Evolutionary conservation across 2,888 invertebrate species (phyloP).

Genomic region (Troglohyphantes excavatus): DNA sequence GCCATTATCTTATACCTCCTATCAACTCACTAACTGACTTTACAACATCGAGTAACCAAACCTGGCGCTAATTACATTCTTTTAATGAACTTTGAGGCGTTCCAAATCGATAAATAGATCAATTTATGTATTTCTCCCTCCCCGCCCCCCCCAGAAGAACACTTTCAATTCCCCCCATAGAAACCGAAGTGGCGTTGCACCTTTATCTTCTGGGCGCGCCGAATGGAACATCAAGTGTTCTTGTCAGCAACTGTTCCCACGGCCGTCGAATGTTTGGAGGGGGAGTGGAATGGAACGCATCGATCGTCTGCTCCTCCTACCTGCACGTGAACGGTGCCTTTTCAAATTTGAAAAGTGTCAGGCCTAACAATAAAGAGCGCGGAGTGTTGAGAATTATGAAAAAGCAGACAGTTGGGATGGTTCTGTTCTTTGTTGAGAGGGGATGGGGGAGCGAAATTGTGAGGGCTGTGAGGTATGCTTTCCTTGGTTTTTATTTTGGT

Average conservation of each 20-base stretch:
- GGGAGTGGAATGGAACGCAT: background rate
- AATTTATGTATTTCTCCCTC: background rate
- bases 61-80: background rate
- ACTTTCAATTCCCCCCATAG: constrained; percentile 10
- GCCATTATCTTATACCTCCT: background rate
- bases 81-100: background rate
- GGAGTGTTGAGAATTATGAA: background rate
- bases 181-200: constrained; percentile 24
- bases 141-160: background rate
- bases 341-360: constrained; percentile 1
- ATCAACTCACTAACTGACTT: background rate
- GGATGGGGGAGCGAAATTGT: background rate
- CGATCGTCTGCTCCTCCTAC: background rate
- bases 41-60: background rate
- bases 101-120: background rate
- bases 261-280: background rate
- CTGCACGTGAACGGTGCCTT: constrained; percentile 2
- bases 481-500: no score
- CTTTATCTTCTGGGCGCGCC: constrained; percentile 36
- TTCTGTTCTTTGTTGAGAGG: background rate
- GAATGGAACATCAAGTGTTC: constrained; percentile 63
- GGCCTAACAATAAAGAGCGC: background rate
- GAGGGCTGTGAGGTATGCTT: background rate
- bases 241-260: constrained; percentile 68
- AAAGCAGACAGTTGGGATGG: background rate